Percentiles rank a stretch among this genome's conserved stretches.
Conservation (phyloP, 1,140 invertebrate species). For the Onthophagus taurus region DNA sequence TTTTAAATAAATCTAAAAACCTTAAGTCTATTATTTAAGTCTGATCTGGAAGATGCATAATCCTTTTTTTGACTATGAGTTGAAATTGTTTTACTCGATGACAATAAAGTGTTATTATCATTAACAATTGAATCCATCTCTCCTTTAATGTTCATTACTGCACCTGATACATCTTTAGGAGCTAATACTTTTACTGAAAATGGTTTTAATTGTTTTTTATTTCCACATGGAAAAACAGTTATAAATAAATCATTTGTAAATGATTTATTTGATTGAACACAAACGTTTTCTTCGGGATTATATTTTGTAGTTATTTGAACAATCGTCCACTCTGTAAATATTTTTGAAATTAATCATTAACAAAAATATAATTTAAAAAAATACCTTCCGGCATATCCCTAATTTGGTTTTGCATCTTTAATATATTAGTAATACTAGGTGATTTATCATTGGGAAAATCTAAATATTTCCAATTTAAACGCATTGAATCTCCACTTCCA, state of each 20-base stretch:
- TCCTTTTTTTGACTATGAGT: neutral
- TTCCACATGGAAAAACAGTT: conserved; percentile 1
- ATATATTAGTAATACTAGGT: neutral
- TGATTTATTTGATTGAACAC: no score
- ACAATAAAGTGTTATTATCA: no score
- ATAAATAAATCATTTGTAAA: conserved; percentile 2
- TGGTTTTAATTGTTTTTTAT: neutral
- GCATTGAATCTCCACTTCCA: neutral
- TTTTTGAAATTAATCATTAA: neutral
- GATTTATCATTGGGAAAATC: neutral
- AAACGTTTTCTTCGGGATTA: conserved; percentile 1
- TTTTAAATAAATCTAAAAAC: conserved; percentile 4
- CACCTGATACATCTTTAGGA: conserved; percentile 1
- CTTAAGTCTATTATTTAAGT: conserved; percentile 5
- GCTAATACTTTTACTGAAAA: conserved; percentile 2
- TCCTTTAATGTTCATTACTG: neutral
- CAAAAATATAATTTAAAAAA: neutral
- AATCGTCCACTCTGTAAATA: conserved; percentile 1
- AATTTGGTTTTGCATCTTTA: neutral
- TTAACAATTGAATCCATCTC: conserved; percentile 6
- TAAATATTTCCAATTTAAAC: neutral
- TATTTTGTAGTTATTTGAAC: conserved; percentile 2
- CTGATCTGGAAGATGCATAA: neutral
- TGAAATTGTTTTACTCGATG: neutral
- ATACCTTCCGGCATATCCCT: conserved; percentile 5